Base-by-base conservation (phyloP, 2,888 invertebrate species). In the Bellardia pandia region DNA sequence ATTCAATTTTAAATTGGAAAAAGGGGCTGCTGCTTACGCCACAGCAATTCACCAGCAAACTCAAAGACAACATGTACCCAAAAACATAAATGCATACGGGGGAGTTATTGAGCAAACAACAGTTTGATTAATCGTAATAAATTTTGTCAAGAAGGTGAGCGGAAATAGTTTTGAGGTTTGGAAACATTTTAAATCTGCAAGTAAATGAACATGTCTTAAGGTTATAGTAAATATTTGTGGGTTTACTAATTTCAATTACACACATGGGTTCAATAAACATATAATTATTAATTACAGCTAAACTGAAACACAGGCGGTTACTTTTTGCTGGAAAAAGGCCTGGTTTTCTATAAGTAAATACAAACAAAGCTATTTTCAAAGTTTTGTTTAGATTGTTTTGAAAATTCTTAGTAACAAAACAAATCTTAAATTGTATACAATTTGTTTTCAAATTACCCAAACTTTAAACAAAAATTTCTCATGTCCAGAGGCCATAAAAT, bases 401-500 rank as follows among this genome's bases (percentile, higher is more conserved):
- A 2, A 56, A 53, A 16, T n/a, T n/a, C 53, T n/a, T 23, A 23
- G 23, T 23, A 23, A 51, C 3, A n/a, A 56, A 16, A 2, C 8
- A 56, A 56, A 56, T 23, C 4, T 16, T 16, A 51, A 51, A 37
- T 37, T 37, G 1, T 37, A 13, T 30, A 45, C 7, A 68, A 68
- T 60, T 60, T 9, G 8, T 48, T 62, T 79, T 16, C 16, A 33
- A 77, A 51, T 37, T 71, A 9, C 14, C 6, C 8, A 45, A 58
- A 48, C 0, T 48, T 40, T 23, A 56, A 53, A 42, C 13, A 6
- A 79, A 62, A 62, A 53, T 40, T 68, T 2, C 16, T 53, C 14
- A 11, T 76, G 75, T 75, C 86, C 80, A 9, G 23, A 76, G 76
- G 79, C 78, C 69, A 86, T 86, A 83, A 86, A 86, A 76, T 53